These are phyloP conservation scores for Pristionchus entomophagus DNA, from an alignment of 2,888 invertebrate species.

Conservation along the genomic window DNA sequence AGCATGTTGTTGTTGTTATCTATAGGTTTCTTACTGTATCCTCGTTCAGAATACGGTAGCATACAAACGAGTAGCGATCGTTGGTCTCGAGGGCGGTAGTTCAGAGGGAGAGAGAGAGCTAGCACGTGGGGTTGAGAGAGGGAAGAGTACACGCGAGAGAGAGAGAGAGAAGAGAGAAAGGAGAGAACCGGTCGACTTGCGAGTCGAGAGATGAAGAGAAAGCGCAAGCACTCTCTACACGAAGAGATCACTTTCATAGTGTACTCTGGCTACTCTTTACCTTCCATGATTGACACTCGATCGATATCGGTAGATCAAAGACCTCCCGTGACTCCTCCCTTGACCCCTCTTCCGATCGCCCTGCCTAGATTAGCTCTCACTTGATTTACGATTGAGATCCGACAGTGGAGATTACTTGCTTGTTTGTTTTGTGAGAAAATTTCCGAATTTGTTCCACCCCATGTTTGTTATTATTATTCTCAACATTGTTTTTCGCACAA, in stretches of 20 bases:
- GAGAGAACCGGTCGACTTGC: constrained; percentile 26
- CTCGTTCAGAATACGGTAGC: no score
- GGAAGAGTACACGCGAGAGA: constrained; percentile 31
- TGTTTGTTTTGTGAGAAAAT: no score
- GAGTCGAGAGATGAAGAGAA: no score
- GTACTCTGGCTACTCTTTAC: neutral
- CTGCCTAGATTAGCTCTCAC: neutral
- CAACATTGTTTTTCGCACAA: no score
- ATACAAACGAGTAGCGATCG: no score
- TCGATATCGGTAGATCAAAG: neutral
- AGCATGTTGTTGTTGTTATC: no score
- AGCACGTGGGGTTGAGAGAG: neutral
- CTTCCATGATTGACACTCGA: neutral
- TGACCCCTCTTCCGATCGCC: neutral
- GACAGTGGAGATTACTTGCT: no score
- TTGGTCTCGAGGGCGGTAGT: no score
- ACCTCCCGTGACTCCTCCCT: neutral
- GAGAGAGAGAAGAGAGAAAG: constrained; percentile 5
- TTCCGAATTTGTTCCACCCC: no score
- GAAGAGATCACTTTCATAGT: neutral
- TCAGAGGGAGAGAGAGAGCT: constrained; percentile 48
- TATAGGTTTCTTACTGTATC: no score
- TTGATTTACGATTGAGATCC: no score
- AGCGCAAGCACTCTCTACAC: neutral
- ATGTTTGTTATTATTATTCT: no score